Conservation (phyloP, 2,888 invertebrate genomes). For the Leucophenga montana region DNA sequence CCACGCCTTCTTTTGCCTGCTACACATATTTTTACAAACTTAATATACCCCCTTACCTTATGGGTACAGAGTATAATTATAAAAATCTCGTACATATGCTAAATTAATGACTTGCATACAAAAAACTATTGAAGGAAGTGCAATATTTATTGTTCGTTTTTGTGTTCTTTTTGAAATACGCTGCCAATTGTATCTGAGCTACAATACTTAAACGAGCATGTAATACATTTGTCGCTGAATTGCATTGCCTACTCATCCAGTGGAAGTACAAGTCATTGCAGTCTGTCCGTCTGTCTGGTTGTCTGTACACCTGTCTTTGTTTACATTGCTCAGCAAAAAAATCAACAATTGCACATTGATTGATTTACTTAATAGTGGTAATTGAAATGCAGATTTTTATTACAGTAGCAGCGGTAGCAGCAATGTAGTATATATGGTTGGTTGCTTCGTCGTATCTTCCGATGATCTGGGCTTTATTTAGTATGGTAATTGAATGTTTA, state of each 20-base stretch:
- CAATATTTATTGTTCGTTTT: neutral
- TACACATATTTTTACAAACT: too few relatives aligned
- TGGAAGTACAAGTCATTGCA: conserved; percentile 14
- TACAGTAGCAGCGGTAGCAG: too few relatives aligned
- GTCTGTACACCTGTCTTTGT: neutral
- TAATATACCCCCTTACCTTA: too few relatives aligned
- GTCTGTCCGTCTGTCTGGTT: neutral
- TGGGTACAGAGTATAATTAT: too few relatives aligned
- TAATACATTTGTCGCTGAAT: too few relatives aligned
- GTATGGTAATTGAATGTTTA: conserved; percentile 2
- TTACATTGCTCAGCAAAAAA: conserved; percentile 9
- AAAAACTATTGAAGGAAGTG: neutral
- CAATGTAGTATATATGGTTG: neutral
- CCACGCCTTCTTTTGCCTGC: too few relatives aligned
- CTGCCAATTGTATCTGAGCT: too few relatives aligned
- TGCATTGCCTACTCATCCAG: too few relatives aligned
- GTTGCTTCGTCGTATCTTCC: neutral
- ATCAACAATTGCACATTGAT: conserved; percentile 11
- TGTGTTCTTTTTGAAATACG: neutral
- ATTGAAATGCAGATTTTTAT: neutral
- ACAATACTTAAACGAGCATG: too few relatives aligned
- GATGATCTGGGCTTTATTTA: conserved; percentile 4
- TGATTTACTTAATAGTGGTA: conserved; percentile 9
- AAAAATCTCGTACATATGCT: too few relatives aligned
- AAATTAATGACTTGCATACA: too few relatives aligned